phyloP scores from a whole-genome alignment of 2,797 vertebrate genomes.

The Crocidura indochinensis region DNA sequence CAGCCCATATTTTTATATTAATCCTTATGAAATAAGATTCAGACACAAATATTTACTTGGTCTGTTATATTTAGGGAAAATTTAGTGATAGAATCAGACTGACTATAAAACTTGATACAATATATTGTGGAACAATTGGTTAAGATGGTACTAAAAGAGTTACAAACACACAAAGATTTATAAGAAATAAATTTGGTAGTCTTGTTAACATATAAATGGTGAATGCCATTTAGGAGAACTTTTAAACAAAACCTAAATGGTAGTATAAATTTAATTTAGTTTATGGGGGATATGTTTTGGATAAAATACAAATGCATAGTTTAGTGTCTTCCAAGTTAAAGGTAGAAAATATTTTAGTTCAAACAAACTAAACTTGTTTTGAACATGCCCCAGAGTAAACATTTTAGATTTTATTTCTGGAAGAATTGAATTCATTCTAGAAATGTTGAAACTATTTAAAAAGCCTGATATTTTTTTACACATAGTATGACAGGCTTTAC shows the following conservation, averaged over 20 bases:
- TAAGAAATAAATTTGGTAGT: conserved; percentile 32
- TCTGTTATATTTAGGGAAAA: conserved; percentile 55
- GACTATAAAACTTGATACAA: conserved; percentile 21
- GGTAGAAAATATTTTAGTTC: conserved; percentile 21
- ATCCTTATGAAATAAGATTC: conserved; percentile 32
- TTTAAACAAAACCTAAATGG: conserved; percentile 48
- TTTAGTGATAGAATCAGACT: conserved; percentile 41
- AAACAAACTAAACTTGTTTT: neutral
- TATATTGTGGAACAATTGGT: conserved; percentile 34
- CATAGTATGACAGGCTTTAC: neutral
- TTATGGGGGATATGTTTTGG: conserved; percentile 38
- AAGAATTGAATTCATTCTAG: conserved; percentile 37
- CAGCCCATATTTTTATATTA: neutral
- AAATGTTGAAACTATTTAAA: conserved; percentile 33
- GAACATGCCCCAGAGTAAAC: conserved; percentile 1
- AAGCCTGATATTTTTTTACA: neutral
- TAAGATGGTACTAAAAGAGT: neutral
- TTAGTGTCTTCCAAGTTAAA: conserved; percentile 2
- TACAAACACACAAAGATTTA: conserved; percentile 10
- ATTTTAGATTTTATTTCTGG: conserved; percentile 24
- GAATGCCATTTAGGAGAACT: conserved; percentile 39
- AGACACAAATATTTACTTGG: conserved; percentile 56
- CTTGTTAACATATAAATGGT: conserved; percentile 60
- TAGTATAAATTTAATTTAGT: conserved; percentile 70
- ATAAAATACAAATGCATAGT: conserved; percentile 2